phyloP scores from a whole-genome alignment of 37 sponge, comb jelly and placozoan species.

The Aplysina aerophoba region DNA sequence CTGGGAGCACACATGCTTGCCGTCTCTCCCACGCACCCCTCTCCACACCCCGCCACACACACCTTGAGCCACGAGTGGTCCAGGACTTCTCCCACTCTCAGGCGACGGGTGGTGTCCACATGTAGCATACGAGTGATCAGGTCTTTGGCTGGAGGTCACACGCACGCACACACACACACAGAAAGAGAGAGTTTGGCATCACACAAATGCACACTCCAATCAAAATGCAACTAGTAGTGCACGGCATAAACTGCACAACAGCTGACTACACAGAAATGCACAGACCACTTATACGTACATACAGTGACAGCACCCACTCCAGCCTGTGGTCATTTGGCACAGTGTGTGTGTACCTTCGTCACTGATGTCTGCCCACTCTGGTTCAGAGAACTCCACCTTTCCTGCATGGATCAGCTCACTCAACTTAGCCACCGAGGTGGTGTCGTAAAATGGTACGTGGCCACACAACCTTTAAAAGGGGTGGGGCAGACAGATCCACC shows the following conservation, averaged over 20 bases:
- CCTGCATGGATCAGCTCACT: constrained; percentile 68
- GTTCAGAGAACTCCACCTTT: constrained; percentile 54
- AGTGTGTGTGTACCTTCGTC: constrained; percentile 44
- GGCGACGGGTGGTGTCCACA: constrained; percentile 73
- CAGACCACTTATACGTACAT: too few species aligned
- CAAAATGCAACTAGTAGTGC: too few species aligned
- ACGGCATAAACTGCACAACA: too few species aligned
- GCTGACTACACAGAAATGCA: too few species aligned
- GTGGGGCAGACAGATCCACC: not conserved
- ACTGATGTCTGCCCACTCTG: constrained; percentile 63
- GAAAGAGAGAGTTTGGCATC: too few species aligned
- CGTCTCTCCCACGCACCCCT: not conserved
- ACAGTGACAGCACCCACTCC: too few species aligned
- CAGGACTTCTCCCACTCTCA: constrained; percentile 81
- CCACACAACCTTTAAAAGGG: constrained; percentile 67
- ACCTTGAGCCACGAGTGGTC: constrained; percentile 93
- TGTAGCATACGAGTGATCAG: constrained; percentile 84
- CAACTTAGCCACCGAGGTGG: constrained; percentile 43
- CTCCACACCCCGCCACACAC: constrained; percentile 11
- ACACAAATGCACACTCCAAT: too few species aligned
- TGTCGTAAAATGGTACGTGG: constrained; percentile 58
- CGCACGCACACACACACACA: not conserved
- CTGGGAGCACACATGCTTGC: not conserved
- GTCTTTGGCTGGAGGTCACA: constrained; percentile 72
- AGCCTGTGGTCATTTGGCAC: too few species aligned